Evolutionary conservation across 64 coral and sea anemone species (phyloP).

Genomic region (Actinia tenebrosa): DNA sequence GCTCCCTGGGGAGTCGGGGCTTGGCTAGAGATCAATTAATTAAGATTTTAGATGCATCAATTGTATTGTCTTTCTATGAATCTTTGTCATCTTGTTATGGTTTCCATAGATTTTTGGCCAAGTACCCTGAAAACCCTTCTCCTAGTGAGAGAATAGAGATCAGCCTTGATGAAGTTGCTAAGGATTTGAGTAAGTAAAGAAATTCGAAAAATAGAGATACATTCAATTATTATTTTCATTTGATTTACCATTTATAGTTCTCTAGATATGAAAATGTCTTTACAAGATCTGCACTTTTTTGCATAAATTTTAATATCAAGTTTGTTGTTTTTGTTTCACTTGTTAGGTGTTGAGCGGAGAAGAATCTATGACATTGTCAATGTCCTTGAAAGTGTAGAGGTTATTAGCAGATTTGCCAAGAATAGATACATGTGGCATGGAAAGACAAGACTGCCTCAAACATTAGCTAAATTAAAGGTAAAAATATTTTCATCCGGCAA

Average conservation of each 20-base stretch:
- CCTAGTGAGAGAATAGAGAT: constrained; percentile 77
- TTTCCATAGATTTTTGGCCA: constrained; percentile 82
- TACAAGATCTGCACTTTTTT: neutral
- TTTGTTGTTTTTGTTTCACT: neutral
- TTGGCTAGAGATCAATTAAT: neutral
- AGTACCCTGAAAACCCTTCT: constrained; percentile 79
- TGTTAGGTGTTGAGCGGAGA: constrained; percentile 85
- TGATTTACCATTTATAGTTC: too few relatives aligned
- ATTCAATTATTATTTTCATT: too few relatives aligned
- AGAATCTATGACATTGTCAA: constrained; percentile 98
- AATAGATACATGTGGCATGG: constrained; percentile 99
- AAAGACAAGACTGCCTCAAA: constrained; percentile 71
- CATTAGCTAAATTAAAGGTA: constrained; percentile 88
- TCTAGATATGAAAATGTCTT: neutral
- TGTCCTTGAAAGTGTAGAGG: constrained; percentile 99
- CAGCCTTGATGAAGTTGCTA: constrained; percentile 94
- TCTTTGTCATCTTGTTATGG: neutral
- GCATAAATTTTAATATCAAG: too few relatives aligned
- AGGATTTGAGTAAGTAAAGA: constrained; percentile 83
- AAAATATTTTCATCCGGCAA: neutral
- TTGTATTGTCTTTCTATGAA: neutral
- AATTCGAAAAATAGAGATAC: neutral
- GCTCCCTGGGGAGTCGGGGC: neutral
- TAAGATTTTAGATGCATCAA: neutral
- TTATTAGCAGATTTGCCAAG: constrained; percentile 95